These are phyloP conservation scores for Tenthredo amoena DNA, from an alignment of 2,888 invertebrate species.

Conservation along the genomic window DNA sequence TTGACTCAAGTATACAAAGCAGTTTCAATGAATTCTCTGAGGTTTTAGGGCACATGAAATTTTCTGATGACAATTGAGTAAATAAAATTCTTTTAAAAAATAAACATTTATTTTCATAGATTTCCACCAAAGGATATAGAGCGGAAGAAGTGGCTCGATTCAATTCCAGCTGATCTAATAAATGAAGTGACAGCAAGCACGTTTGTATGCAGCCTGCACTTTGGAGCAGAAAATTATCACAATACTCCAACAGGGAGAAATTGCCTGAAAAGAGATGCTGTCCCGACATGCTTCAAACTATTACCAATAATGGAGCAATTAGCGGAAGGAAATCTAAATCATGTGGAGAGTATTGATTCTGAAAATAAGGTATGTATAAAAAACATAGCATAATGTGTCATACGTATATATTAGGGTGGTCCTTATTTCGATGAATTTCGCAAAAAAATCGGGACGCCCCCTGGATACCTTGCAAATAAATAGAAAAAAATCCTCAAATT, in stretches of 20 bases:
- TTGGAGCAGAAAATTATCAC: conserved; percentile 30
- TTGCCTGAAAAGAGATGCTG: conserved; percentile 15
- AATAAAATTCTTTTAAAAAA: not conserved
- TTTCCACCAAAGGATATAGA: conserved; percentile 23
- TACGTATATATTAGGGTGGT: no score
- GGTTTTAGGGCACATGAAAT: conserved; percentile 7
- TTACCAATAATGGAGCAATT: conserved; percentile 12
- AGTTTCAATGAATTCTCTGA: conserved; percentile 9
- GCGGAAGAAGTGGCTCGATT: conserved; percentile 32
- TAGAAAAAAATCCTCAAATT: no score
- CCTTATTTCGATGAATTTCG: no score
- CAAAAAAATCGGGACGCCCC: no score
- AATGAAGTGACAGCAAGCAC: conserved; percentile 11
- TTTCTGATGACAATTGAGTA: conserved; percentile 22
- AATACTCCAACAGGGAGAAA: conserved; percentile 36
- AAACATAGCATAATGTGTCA: not conserved
- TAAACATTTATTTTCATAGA: conserved; percentile 24
- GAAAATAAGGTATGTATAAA: conserved; percentile 5
- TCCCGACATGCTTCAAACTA: conserved; percentile 26
- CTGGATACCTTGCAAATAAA: no score
- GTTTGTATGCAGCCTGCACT: conserved; percentile 37
- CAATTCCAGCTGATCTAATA: conserved; percentile 18
- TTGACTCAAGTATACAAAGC: conserved; percentile 22
- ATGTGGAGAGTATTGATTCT: not conserved
- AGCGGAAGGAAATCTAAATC: not conserved